A percentile compares a stretch with the other conserved stretches of the same genome.
Conservation (phyloP, 2,113 vertebrate genomes). For the Pao palembangensis region DNA sequence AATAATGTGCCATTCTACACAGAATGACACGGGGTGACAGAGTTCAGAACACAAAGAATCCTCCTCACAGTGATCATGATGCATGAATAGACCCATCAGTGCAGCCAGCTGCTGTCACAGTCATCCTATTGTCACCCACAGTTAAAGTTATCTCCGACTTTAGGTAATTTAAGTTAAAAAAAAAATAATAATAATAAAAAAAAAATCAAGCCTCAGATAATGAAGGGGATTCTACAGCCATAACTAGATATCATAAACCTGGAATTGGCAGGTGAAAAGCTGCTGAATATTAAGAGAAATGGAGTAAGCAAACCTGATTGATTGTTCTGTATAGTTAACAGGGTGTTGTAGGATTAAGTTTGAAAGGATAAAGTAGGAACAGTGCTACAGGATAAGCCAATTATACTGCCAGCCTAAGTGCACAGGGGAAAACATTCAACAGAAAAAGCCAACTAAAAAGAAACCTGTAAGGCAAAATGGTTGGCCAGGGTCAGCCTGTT, state of each 20-base stretch:
- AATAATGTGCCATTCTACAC: conserved; percentile 24
- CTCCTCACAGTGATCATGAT: conserved; percentile 56
- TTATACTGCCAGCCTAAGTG: conserved; percentile 42
- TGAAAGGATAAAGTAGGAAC: conserved; percentile 56
- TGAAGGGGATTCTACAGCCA: neutral
- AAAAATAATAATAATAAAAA: no score
- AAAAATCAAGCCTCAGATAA: neutral
- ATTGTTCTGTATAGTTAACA: conserved; percentile 15
- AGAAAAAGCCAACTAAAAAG: neutral
- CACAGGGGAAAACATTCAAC: conserved; percentile 4
- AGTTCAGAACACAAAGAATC: conserved; percentile 67
- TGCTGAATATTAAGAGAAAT: no score
- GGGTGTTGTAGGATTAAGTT: conserved; percentile 54
- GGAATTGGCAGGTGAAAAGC: neutral
- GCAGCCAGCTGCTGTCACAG: conserved; percentile 52
- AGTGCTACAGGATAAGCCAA: conserved; percentile 60
- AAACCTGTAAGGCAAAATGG: neutral
- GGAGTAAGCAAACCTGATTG: conserved; percentile 3
- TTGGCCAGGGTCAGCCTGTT: conserved; percentile 5
- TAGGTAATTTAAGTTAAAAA: conserved; percentile 16
- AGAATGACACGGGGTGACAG: conserved; percentile 54
- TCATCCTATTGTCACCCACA: conserved; percentile 59
- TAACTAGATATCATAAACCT: neutral
- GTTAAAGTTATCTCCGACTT: conserved; percentile 40
- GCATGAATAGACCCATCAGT: conserved; percentile 64